Evolutionary conservation across 2,113 vertebrate species (phyloP), one percentile per base, ranked within the genome.

Genomic region (Hylia prasina): DNA sequence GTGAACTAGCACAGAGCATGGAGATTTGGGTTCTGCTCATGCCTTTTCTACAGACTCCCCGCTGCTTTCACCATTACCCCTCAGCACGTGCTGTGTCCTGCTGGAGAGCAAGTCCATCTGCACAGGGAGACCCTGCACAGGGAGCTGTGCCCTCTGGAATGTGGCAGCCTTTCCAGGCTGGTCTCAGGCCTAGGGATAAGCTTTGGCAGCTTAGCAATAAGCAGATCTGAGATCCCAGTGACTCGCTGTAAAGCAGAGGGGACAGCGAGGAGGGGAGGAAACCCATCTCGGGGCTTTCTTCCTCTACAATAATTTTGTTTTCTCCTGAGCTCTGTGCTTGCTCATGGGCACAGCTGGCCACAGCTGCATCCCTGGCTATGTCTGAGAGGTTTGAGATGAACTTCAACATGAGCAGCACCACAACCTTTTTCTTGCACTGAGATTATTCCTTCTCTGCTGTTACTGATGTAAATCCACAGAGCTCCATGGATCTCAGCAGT

Each of bases 51-150:
- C 9, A 8, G 14, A 35, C 33, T 2, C 14, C 23, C 15, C 39
- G 24, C 57, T 30, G 57, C 72, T 47, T 68, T 76, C 50, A 40
- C 39, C 10, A 2, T 57, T 70, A 71, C 42, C 20, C 11, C 19
- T 60, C 8, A 0, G 40, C 48, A 10, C 0, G 0, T 28, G 51
- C 20, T 35, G 33, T 37, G 61, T 68, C 63, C 56, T 33, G 15
- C 31, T 17, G 24, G 33, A 37, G 39, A 64, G 31, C 37, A 22
- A 57, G 31, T 28, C 53, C 7, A 2, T 37, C n/a, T 48, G 48
- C 5, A 2, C 24, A 33, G 37, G 21, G 31, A 44, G 19, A 19
- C 19, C 7, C 42, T 69, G 33, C 42, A 30, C 53, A 44, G 44
- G 51, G 48, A 37, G 8, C 18, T 53, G 18, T 57, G 64, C 54